These are phyloP conservation scores for Philotrypesis tridentata DNA, from an alignment of 1,140 invertebrate genomes.

Conservation along the genomic window DNA sequence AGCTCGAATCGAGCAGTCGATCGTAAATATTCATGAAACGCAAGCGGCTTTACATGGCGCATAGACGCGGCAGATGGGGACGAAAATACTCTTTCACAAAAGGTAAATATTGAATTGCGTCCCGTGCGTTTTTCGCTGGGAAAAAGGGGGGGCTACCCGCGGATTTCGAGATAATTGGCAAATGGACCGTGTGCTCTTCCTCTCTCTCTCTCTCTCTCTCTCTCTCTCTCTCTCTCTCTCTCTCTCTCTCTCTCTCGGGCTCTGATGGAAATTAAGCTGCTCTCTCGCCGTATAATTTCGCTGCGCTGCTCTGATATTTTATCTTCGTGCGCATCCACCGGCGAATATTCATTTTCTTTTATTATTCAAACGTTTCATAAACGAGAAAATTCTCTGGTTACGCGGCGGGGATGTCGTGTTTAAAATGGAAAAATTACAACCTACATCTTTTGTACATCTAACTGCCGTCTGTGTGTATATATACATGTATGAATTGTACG, in stretches of 20 bases:
- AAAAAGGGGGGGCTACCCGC: no score
- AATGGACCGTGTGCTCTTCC: neutral
- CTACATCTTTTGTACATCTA: no score
- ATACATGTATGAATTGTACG: no score
- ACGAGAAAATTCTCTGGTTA: no score
- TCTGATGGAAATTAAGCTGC: neutral
- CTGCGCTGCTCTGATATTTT: neutral
- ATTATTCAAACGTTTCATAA: no score
- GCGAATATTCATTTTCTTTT: neutral
- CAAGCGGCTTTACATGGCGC: neutral
- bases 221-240: no score
- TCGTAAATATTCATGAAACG: constrained; percentile 29
- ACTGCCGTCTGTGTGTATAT: no score
- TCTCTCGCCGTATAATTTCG: neutral
- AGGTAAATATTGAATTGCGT: constrained; percentile 1
- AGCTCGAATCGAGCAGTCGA: neutral
- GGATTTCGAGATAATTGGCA: no score
- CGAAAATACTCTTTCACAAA: neutral
- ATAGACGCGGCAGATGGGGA: neutral
- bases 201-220: no score
- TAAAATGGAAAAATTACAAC: no score
- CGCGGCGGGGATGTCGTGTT: no score
- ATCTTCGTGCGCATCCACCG: neutral
- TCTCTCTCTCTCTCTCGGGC: no score
- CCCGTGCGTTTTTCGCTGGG: neutral